A percentile compares a stretch with the other conserved stretches of the same genome.
Conservation (phyloP, 1,140 invertebrate species). For the Kradibia gibbosae region DNA sequence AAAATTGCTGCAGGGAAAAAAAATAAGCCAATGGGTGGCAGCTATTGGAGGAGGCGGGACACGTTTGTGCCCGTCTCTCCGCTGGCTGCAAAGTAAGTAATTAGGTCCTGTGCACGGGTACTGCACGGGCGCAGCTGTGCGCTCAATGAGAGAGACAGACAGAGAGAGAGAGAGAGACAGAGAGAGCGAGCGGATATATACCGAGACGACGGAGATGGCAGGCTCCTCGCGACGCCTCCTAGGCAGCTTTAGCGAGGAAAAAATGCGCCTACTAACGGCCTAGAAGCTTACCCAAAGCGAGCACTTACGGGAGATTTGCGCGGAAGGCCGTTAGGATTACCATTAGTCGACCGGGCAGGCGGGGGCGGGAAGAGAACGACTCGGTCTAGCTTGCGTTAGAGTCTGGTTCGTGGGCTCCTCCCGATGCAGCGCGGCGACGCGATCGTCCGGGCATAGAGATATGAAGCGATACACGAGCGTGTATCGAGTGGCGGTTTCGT, state of each 20-base stretch:
- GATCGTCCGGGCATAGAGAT: neutral
- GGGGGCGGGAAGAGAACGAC: too few relatives aligned
- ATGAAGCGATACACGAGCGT: neutral
- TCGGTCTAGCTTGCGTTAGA: too few relatives aligned
- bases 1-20: conserved; percentile 19
- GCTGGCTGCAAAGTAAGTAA: neutral
- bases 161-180: neutral
- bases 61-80: neutral
- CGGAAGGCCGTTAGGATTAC: neutral
- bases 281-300: conserved; percentile 8
- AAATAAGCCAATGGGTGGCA: neutral
- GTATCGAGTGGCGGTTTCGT: neutral
- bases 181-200: neutral
- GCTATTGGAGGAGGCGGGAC: neutral
- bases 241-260: neutral
- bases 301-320: neutral
- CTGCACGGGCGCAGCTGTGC: neutral
- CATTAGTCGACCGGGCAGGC: too few relatives aligned
- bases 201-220: conserved; percentile 10
- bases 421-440: neutral
- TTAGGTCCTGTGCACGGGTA: neutral
- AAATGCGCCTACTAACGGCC: conserved; percentile 2
- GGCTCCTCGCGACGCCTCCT: neutral
- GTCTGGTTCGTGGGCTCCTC: neutral
- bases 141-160: neutral